Percentiles rank a stretch among this genome's conserved stretches.
These are phyloP conservation scores for Lepilemur ruficaudatus DNA, from an alignment of 2,797 vertebrate genomes.

Conservation along the genomic window DNA sequence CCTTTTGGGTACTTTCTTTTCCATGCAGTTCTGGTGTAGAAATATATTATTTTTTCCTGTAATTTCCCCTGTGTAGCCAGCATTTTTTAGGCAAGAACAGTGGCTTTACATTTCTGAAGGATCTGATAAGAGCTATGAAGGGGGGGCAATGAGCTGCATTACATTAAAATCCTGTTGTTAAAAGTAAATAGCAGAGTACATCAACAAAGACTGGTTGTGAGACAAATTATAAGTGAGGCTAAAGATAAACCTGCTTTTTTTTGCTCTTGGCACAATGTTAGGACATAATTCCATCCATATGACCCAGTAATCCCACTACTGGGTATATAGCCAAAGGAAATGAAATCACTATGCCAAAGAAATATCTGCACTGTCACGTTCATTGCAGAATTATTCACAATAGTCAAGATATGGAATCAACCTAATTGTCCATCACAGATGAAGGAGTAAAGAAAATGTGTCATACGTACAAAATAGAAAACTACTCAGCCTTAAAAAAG, in stretches of 20 bases:
- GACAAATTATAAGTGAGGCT: not conserved
- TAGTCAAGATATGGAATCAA: not conserved
- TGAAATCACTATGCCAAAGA: not conserved
- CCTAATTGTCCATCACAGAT: not conserved
- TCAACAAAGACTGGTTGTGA: not conserved
- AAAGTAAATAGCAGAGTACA: conserved; percentile 28
- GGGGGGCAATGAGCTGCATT: not conserved
- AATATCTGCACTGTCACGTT: not conserved
- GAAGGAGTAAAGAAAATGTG: not conserved
- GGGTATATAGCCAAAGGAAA: not conserved
- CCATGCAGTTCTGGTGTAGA: not conserved
- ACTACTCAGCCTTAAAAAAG: not conserved
- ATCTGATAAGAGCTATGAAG: conserved; percentile 16
- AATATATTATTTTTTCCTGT: not conserved
- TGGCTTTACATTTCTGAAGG: not conserved
- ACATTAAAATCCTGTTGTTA: conserved; percentile 36
- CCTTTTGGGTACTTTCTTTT: not conserved
- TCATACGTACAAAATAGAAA: not conserved
- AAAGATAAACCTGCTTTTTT: not conserved
- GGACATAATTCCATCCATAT: not conserved
- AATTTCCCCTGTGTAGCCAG: not conserved
- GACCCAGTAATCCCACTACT: not conserved
- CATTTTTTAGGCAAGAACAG: not conserved
- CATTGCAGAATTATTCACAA: not conserved
- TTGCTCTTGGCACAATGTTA: not conserved